A percentile compares a stretch with the other conserved stretches of the same genome.
These are phyloP conservation scores for Dinothrombium tinctorium DNA, from an alignment of 1,140 invertebrate species.

Conservation along the genomic window DNA sequence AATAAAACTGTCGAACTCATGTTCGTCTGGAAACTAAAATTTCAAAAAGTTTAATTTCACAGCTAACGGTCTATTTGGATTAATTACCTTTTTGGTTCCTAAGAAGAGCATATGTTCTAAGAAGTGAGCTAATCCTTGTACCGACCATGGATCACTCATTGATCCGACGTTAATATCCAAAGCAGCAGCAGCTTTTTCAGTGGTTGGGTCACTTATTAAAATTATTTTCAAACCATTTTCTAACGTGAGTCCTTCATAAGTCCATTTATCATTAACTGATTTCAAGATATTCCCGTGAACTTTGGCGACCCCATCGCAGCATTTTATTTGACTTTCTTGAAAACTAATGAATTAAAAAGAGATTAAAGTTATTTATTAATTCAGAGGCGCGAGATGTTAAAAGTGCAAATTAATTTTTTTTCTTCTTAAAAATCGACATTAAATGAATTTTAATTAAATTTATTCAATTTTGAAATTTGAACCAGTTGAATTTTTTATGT, in stretches of 20 bases:
- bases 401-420: too few relatives aligned
- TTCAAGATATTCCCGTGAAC: slow-evolving; percentile 37
- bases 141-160: slow-evolving; percentile 43
- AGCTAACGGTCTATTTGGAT: background rate
- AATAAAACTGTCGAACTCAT: slow-evolving; percentile 71
- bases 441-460: too few relatives aligned
- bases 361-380: too few relatives aligned
- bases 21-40: slow-evolving; percentile 59
- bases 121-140: slow-evolving; percentile 30
- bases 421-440: too few relatives aligned
- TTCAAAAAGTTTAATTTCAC: slow-evolving; percentile 2
- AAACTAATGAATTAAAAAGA: slow-evolving; percentile 11
- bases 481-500: too few relatives aligned
- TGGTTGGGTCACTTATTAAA: slow-evolving; percentile 63
- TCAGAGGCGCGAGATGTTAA: too few relatives aligned
- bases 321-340: too few relatives aligned
- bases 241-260: slow-evolving; percentile 56
- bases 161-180: slow-evolving; percentile 31
- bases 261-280: slow-evolving; percentile 47
- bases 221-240: slow-evolving; percentile 67
- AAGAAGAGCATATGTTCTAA: slow-evolving; percentile 34
- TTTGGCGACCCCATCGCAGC: too few relatives aligned
- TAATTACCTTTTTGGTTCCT: slow-evolving; percentile 32
- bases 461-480: too few relatives aligned
- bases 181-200: slow-evolving; percentile 78